Percentiles rank a stretch among this genome's conserved stretches.
These are phyloP conservation scores for Brachyptera putata DNA, from an alignment of 2,888 invertebrate species.

Conservation along the genomic window DNA sequence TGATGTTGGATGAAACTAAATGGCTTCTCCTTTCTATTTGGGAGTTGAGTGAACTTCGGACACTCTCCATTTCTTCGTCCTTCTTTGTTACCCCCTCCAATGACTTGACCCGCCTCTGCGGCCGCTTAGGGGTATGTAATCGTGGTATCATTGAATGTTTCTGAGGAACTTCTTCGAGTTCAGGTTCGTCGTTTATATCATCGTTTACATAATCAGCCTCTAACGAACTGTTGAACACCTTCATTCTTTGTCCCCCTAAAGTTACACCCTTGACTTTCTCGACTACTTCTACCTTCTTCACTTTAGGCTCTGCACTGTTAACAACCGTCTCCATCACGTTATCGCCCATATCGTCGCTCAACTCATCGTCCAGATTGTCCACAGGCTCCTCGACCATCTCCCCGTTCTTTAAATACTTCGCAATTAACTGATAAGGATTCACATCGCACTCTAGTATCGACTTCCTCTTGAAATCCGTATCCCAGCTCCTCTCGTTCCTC, in stretches of 20 bases:
- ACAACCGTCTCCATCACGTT: conserved; percentile 40
- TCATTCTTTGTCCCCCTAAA: conserved; percentile 65
- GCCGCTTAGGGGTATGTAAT: conserved; percentile 56
- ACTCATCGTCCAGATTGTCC: conserved; percentile 50
- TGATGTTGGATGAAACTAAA: conserved; percentile 39
- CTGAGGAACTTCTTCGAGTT: conserved; percentile 39
- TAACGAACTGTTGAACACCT: conserved; percentile 49
- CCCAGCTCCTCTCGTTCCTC: conserved; percentile 46
- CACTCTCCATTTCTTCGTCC: conserved; percentile 39
- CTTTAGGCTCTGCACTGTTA: no score
- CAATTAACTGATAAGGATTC: conserved; percentile 77
- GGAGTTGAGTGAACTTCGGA: conserved; percentile 29
- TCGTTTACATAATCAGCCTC: conserved; percentile 18
- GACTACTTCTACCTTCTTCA: not conserved
- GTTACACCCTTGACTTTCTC: conserved; percentile 43
- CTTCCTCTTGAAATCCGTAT: conserved; percentile 46
- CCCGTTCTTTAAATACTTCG: conserved; percentile 47
- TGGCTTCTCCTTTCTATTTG: conserved; percentile 20
- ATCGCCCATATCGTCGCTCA: conserved; percentile 49
- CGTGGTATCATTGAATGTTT: conserved; percentile 39
- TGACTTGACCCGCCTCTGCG: conserved; percentile 53
- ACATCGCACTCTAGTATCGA: conserved; percentile 81
- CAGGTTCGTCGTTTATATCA: conserved; percentile 18
- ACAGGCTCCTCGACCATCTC: conserved; percentile 43
- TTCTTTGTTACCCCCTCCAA: no score